Evolutionary conservation across 2,888 invertebrate species (phyloP), one percentile per base, ranked within the genome.

Genomic region (Ormyrus thymus): DNA sequence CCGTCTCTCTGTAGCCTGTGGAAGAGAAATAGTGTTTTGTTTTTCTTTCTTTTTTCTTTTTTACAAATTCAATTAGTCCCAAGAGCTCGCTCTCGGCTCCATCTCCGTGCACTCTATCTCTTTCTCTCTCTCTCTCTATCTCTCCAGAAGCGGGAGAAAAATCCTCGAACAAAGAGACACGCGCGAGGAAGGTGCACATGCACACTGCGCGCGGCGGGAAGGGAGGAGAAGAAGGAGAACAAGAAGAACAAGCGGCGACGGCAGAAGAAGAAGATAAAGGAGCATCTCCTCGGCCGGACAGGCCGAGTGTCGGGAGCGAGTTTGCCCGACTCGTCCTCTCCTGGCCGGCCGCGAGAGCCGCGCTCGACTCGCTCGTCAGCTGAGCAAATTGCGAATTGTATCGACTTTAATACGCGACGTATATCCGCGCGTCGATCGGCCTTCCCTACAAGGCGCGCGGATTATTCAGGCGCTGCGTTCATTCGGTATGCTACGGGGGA

Each of bases 1-100:
- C 96, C 43, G 97, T 94, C 90, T 98, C 98, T 70, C 96, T 94
- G 91, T 95, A 97, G 79, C 97, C 97, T 97, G 91, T 29, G 64
- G 56, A 79, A 74, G 73, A 48, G 76, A 70, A 72, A 55, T 13
- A 2, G 51, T 51, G 6, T 50, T 50, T n/a, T n/a, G n/a, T n/a
- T n/a, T n/a, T n/a, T 1, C 29, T 29, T 3, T 3, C 1, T 3
- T 29, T 29, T 29, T 1, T 29, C 3, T 29, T 29, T 29, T 29
- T 29, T 29, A 29, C 29, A 29, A 29, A 29, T 29, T 29, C 29
- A 29, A 29, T 29, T 29, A 29, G 29, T 29, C 29, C 29, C 29
- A 4, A 29, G 29, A 29, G 29, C 29, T 29, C 29, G 29, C 29
- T 29, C 29, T 29, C 29, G 29, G 29, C 29, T 29, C 29, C 29